Evolutionary conservation across 2,888 invertebrate genomes (phyloP).

Genomic region (Eupithecia insigniata): DNA sequence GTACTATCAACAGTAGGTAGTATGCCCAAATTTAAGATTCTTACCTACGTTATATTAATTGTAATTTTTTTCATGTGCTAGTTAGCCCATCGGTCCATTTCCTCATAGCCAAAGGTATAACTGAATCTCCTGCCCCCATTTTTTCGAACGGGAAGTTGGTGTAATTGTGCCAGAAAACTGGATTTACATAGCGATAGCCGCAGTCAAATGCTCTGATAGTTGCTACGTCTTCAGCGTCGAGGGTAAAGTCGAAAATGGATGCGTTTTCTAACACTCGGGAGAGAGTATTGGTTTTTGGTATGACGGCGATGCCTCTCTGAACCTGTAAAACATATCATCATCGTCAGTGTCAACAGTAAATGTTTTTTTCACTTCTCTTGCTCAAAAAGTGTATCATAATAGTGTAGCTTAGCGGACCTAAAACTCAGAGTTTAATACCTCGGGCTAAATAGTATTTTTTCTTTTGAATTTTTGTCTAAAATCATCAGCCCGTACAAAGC

Average conservation of each 20-base stretch:
- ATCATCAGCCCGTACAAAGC: too few species aligned
- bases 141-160: conserved; percentile 64
- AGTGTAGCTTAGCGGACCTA: too few species aligned
- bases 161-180: conserved; percentile 55
- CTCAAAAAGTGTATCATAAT: too few species aligned
- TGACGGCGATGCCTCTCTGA: conserved; percentile 61
- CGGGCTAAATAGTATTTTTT: too few species aligned
- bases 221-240: conserved; percentile 32
- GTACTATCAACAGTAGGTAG: too few species aligned
- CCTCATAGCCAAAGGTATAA: conserved; percentile 12
- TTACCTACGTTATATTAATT: too few species aligned
- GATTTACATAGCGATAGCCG: conserved; percentile 53
- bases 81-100: conserved; percentile 58
- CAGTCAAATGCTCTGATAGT: conserved; percentile 56
- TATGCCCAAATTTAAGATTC: too few species aligned
- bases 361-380: too few species aligned
- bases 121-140: conserved; percentile 41
- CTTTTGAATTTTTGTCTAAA: too few species aligned
- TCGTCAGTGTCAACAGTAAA: neutral
- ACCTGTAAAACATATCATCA: conserved; percentile 49
- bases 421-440: too few species aligned
- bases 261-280: conserved; percentile 63
- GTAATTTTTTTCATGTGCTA: neutral
- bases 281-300: conserved; percentile 65
- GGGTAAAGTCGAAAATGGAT: conserved; percentile 64